Conservation (phyloP, 2,888 invertebrate species). For the Hirtodrosophila duncani region DNA sequence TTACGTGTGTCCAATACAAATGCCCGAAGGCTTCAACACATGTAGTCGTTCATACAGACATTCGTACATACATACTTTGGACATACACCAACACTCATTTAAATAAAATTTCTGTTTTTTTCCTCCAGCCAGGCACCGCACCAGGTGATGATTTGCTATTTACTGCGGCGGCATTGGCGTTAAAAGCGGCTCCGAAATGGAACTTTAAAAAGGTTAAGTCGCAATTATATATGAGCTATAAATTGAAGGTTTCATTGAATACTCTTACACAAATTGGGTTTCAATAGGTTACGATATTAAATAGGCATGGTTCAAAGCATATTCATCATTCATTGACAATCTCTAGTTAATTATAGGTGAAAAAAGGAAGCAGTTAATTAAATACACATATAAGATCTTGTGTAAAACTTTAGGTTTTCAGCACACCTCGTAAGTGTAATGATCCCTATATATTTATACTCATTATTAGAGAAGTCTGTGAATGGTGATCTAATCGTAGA, state of each 20-base stretch:
- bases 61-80: slow-evolving; percentile 34
- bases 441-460: too few relatives aligned
- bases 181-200: slow-evolving; percentile 3
- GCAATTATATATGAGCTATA: slow-evolving; percentile 26
- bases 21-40: slow-evolving; percentile 54
- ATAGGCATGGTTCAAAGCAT: too few relatives aligned
- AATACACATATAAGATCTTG: too few relatives aligned
- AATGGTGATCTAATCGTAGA: too few relatives aligned
- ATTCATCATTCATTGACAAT: too few relatives aligned
- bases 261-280: slow-evolving; percentile 4
- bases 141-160: slow-evolving; percentile 63
- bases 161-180: slow-evolving; percentile 16
- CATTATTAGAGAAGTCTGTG: too few relatives aligned
- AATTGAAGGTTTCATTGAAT: slow-evolving; percentile 33
- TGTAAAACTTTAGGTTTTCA: too few relatives aligned
- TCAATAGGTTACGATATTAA: background rate
- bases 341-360: too few relatives aligned
- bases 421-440: too few relatives aligned
- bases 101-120: slow-evolving; percentile 6
- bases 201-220: slow-evolving; percentile 39
- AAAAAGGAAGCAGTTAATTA: too few relatives aligned
- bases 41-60: too few relatives aligned
- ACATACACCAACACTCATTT: slow-evolving; percentile 25
- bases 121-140: slow-evolving; percentile 5
- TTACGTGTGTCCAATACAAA: slow-evolving; percentile 38